Percentiles rank a stretch among this genome's conserved stretches.
phyloP scores from a whole-genome alignment of 2,113 vertebrate species.

The Zosterops hypoxanthus region DNA sequence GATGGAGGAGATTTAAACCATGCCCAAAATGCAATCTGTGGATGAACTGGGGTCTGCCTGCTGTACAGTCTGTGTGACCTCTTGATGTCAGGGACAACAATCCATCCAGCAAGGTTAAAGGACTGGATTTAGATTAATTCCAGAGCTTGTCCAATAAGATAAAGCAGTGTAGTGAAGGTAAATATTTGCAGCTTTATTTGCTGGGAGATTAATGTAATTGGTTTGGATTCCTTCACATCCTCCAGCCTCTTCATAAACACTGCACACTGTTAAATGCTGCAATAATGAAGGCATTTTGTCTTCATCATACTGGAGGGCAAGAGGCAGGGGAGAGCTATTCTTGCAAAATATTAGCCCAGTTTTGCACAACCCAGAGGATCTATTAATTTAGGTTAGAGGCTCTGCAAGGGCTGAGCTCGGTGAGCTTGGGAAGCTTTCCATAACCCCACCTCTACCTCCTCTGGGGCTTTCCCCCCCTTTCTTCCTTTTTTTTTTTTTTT shows the following conservation, averaged over 20 bases:
- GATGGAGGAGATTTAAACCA: not conserved
- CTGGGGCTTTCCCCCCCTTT: not conserved
- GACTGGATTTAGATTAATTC: conserved; percentile 54
- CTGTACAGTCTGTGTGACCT: not conserved
- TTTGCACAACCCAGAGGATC: conserved; percentile 52
- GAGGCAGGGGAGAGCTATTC: conserved; percentile 46
- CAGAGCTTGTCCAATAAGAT: conserved; percentile 41
- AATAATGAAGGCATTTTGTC: conserved; percentile 65
- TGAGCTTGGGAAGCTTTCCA: not conserved
- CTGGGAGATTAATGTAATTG: conserved; percentile 63
- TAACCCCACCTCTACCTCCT: not conserved
- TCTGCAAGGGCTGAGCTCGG: not conserved
- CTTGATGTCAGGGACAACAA: not conserved
- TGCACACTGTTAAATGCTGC: conserved; percentile 54
- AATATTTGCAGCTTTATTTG: conserved; percentile 64
- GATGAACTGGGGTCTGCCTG: not conserved
- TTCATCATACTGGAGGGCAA: conserved; percentile 52
- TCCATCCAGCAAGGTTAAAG: conserved; percentile 32
- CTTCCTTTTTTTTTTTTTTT: too few relatives aligned
- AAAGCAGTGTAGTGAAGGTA: conserved; percentile 35
- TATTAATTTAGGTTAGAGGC: conserved; percentile 53
- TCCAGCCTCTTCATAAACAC: conserved; percentile 58
- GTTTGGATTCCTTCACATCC: conserved; percentile 61
- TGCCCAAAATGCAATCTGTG: not conserved
- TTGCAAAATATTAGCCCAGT: conserved; percentile 65